Evolutionary conservation across 1,140 invertebrate genomes (phyloP).

Genomic region (Xylocopa sonorina): DNA sequence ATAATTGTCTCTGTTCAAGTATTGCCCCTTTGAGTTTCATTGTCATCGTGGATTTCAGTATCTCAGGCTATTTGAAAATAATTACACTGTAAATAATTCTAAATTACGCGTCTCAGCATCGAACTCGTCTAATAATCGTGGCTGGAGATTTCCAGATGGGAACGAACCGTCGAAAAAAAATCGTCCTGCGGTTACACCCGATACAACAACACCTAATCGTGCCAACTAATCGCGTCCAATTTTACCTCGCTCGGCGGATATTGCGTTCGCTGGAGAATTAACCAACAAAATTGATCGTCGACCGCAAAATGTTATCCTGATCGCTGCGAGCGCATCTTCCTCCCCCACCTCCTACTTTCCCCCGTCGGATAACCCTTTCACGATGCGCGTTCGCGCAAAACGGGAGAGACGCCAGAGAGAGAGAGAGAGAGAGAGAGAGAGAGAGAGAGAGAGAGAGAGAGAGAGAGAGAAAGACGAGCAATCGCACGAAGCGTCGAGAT

Average conservation of each 20-base stretch:
- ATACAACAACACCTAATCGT: conserved; percentile 17
- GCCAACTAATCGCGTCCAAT: conserved; percentile 38
- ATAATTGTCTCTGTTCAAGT: too few relatives aligned
- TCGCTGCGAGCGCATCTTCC: conserved; percentile 1
- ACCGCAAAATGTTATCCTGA: conserved; percentile 2
- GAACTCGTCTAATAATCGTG: neutral
- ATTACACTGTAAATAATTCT: neutral
- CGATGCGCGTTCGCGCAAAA: neutral
- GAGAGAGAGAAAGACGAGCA: too few relatives aligned
- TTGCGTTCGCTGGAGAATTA: conserved; percentile 22
- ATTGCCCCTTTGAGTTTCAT: neutral
- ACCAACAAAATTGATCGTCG: conserved; percentile 21
- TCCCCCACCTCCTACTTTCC: neutral
- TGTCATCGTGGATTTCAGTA: neutral
- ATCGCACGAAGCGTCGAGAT: neutral
- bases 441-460: neutral
- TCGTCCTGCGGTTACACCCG: conserved; percentile 14
- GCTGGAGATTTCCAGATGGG: neutral
- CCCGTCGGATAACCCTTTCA: too few relatives aligned
- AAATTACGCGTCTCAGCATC: neutral
- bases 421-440: neutral
- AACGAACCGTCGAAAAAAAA: conserved; percentile 16
- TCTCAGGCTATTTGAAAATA: neutral
- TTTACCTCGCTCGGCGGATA: conserved; percentile 4
- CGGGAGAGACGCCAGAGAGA: neutral